Evolutionary conservation across 2,797 vertebrate species (phyloP).

Genomic region (Poeciliopsis infans): DNA sequence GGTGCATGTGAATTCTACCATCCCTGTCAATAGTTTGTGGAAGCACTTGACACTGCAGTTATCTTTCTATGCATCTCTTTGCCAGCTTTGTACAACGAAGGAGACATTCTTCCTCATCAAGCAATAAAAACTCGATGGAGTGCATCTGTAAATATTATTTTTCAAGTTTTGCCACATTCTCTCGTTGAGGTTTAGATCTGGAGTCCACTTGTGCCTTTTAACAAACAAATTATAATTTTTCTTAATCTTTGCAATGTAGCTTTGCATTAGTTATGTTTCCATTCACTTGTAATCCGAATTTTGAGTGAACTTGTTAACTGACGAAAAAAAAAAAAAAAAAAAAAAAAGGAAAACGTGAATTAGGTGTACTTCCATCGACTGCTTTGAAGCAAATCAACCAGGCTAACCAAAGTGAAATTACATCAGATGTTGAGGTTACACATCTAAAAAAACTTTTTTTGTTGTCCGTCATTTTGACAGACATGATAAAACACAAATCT

Average conservation of each 20-base stretch:
- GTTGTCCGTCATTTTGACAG: too few species aligned
- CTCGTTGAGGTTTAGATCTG: not conserved
- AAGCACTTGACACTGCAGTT: not conserved
- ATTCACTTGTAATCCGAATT: too few species aligned
- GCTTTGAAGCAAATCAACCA: too few species aligned
- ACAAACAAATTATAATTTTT: not conserved
- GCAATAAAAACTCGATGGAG: not conserved
- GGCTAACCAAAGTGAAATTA: not conserved
- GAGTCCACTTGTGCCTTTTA: not conserved
- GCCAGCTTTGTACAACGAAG: not conserved
- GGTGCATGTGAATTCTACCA: not conserved
- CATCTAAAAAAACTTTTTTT: too few species aligned
- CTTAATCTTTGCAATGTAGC: not conserved
- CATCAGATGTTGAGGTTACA: too few species aligned
- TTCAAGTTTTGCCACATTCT: not conserved
- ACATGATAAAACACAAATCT: too few species aligned
- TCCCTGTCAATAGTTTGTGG: not conserved
- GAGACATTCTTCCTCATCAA: not conserved
- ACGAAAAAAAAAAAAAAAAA: not conserved
- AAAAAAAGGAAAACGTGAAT: not conserved
- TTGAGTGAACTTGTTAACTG: too few species aligned
- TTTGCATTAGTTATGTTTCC: not conserved
- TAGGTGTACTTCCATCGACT: too few species aligned
- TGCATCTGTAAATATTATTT: not conserved
- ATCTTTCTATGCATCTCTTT: not conserved